Percentiles rank a stretch among this genome's conserved stretches.
These are phyloP conservation scores for Petromus typicus DNA, from an alignment of 2,113 vertebrate genomes.

Conservation along the genomic window DNA sequence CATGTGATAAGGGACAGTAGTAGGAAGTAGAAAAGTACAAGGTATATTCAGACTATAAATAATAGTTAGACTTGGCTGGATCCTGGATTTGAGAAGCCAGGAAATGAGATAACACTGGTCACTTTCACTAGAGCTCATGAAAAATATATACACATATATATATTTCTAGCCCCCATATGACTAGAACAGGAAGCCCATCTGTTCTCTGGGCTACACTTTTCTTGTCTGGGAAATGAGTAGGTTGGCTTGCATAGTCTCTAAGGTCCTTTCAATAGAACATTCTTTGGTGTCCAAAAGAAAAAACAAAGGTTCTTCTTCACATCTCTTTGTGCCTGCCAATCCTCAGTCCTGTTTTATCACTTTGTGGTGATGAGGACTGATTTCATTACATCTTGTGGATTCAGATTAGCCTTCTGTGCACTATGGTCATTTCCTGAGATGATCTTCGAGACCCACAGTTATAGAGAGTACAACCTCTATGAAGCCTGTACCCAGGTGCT, in stretches of 20 bases:
- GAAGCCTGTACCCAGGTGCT: background rate
- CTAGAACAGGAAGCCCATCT: conserved; percentile 75
- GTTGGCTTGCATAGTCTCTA: conserved; percentile 54
- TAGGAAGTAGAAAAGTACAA: background rate
- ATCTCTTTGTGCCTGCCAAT: background rate
- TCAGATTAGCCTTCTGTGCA: background rate
- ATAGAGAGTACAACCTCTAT: background rate
- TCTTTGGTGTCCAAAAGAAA: conserved; percentile 49
- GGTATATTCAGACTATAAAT: conserved; percentile 26
- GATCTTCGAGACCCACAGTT: background rate
- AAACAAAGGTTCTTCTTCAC: conserved; percentile 42
- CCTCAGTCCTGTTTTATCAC: background rate
- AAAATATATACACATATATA: conserved; percentile 69
- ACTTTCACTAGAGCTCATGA: conserved; percentile 64
- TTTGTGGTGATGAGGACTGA: background rate
- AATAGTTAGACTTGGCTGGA: conserved; percentile 46
- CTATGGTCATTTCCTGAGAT: background rate
- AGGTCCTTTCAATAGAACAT: conserved; percentile 52
- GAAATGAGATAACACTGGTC: conserved; percentile 73
- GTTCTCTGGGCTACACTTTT: conserved; percentile 68
- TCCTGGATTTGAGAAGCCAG: conserved; percentile 57
- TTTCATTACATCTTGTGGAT: background rate
- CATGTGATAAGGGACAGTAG: background rate
- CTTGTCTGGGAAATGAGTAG: conserved; percentile 72
- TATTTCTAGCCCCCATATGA: conserved; percentile 79